Base-by-base conservation (phyloP, 2,797 vertebrate species). In the Enteromius fasciolatus region DNA sequence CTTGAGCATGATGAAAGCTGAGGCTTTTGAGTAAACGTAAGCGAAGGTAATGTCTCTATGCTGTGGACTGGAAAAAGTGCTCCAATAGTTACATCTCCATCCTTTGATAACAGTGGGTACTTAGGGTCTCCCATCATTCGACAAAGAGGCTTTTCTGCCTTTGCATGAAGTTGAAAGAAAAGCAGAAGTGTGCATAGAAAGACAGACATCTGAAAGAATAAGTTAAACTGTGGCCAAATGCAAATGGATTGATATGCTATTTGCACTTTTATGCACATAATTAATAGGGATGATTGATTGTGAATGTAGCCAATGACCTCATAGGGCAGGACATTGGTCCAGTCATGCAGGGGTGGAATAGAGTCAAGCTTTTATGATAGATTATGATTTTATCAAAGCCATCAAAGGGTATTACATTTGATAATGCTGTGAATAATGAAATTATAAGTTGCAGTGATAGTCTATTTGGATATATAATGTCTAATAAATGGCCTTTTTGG, bases 21-120 rank as follows among this genome's bases (percentile, higher is more conserved):
- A 31, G 93, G 94, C 84, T 89, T 92, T 66, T 90, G 90, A 83
- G 81, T 92, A 73, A 92, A 94, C 31, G 87, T 84, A 72, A 91
- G 81, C 11, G 63, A 61, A 50, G 89, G 90, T 41, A 90, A 82
- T 18, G 86, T 90, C 72, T 93, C 88, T 91, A 91, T 89, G 83
- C 92, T 93, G 87, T 93, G 93, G 57, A 95, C 92, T 25, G 93
- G 93, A 89, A 95, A 94, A 1, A 90, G 70, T 33, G 70, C 70
- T 4, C 94, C 92, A 0, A 94, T 92, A 36, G 86, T 90, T 36
- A 94, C 81, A 25, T 93, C 90, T 85, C 94, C 94, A 41, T 90
- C 81, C 86, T 91, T 91, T 48, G 90, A 92, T 57, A 95, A 82
- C 25, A 94, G 75, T 2, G 94, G 92, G 31, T 89, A 87, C 85